Evolutionary conservation across 2,888 invertebrate species (phyloP), one percentile per base, ranked within the genome.

Genomic region (Nomada fabriciana): DNA sequence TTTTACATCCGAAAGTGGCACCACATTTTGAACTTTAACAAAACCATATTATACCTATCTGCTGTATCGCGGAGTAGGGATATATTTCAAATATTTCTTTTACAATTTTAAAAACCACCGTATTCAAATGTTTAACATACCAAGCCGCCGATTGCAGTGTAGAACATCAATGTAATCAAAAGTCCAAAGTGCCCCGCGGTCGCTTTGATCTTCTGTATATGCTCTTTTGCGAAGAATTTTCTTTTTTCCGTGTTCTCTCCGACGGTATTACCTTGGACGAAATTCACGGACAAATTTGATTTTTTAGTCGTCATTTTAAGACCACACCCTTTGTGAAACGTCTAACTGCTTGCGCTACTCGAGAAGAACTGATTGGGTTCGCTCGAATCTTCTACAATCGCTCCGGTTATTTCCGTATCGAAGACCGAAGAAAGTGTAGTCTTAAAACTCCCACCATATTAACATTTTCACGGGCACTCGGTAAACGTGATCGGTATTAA

Each of bases 61-160:
- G 10, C 7, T 20, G 23, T 10, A 42, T 11, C n/a, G 18, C 1
- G 15, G 25, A 52, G 10, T 9, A 36, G 15, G 0, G 15, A 10
- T n/a, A n/a, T n/a, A n/a, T n/a, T n/a, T 15, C 18, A 52, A 15
- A 52, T 18, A 55, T 71, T n/a, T 29, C 1, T 36, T 67, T 64
- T 11, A 4, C 7, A n/a, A 5, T 7, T 69, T 47, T 20, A 25
- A 50, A 50, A 23, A 29, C 5, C 20, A 50, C 23, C 25, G 25
- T 10, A 36, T 59, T 47, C 9, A 23, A 20, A 25, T 10, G 2
- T n/a, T 11, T 64, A 42, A 95, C 96, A 95, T 94, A 97, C 97
- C 96, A 97, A 94, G 87, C 97, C 98, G 72, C 98, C 98, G 68
- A 96, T 96, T 47, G 96, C 96, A 0, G 97, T 97, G 91, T 97